Evolutionary conservation across 2,797 vertebrate species (phyloP).

Genomic region (Eulemur rubriventer): DNA sequence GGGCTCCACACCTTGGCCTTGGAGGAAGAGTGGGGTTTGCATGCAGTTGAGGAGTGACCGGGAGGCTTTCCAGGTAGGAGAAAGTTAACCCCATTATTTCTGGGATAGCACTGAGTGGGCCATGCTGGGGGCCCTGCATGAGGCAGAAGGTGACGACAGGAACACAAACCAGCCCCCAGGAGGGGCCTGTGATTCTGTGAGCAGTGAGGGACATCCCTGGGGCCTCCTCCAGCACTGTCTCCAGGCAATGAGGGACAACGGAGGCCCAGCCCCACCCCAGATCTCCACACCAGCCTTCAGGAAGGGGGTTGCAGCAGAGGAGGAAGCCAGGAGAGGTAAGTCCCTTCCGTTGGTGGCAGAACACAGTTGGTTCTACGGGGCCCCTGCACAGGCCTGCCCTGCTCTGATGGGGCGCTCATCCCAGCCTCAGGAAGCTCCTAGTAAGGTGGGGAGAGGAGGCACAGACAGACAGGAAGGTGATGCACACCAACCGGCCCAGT

Average conservation of each 20-base stretch:
- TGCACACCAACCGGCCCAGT: neutral
- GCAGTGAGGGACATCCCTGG: neutral
- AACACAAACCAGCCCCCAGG: neutral
- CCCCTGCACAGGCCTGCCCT: neutral
- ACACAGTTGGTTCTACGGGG: neutral
- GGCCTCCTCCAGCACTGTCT: neutral
- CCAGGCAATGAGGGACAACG: neutral
- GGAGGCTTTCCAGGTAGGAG: neutral
- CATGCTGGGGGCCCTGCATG: fast-evolving
- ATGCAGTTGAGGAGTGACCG: neutral
- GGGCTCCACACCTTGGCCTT: neutral
- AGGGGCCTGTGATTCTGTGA: neutral
- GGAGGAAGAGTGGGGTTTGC: neutral
- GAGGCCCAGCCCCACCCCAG: neutral
- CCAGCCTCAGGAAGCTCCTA: neutral
- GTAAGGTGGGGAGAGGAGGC: neutral
- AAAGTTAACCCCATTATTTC: neutral
- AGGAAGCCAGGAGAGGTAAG: neutral
- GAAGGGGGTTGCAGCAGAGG: neutral
- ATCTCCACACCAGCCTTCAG: neutral
- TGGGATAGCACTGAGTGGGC: neutral
- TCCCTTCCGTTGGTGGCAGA: neutral
- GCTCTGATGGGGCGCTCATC: neutral
- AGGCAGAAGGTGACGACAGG: neutral
- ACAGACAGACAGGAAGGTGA: neutral